These are phyloP conservation scores for Podocnemis expansa DNA, from an alignment of 2,113 vertebrate species.

Conservation along the genomic window DNA sequence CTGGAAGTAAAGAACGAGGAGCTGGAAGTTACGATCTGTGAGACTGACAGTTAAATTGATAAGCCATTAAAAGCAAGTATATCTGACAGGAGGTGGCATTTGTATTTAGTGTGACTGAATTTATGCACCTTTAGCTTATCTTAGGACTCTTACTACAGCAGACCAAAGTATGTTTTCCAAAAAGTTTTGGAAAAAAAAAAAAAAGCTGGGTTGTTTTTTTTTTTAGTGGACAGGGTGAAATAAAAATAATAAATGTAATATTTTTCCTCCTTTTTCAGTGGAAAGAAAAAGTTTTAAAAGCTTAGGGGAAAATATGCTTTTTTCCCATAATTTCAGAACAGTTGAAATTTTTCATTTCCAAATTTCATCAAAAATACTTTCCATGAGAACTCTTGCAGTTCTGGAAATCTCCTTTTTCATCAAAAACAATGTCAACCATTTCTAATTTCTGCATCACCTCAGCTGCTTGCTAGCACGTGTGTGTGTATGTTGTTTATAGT, in stretches of 20 bases:
- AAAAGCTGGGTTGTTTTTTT: background rate
- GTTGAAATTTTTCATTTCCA: constrained; percentile 17
- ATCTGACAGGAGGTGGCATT: background rate
- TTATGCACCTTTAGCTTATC: background rate
- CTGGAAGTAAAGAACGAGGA: constrained; percentile 55
- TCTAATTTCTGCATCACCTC: background rate
- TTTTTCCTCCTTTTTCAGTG: background rate
- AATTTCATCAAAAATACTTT: background rate
- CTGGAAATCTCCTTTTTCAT: background rate
- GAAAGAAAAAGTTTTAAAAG: constrained; percentile 25
- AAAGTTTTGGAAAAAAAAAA: background rate
- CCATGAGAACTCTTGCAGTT: background rate
- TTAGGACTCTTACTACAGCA: background rate
- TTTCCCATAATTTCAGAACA: constrained; percentile 42
- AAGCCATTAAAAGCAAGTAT: constrained; percentile 23
- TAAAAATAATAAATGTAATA: background rate
- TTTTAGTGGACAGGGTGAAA: background rate
- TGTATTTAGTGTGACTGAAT: background rate
- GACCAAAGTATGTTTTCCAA: background rate
- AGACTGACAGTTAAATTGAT: constrained; percentile 47
- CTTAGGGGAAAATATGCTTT: background rate
- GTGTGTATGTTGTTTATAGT: background rate
- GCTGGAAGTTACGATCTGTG: background rate
- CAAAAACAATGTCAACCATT: background rate
- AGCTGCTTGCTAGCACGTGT: background rate